Conservation (phyloP, 2,113 vertebrate genomes). For the Pterocles orientalis region DNA sequence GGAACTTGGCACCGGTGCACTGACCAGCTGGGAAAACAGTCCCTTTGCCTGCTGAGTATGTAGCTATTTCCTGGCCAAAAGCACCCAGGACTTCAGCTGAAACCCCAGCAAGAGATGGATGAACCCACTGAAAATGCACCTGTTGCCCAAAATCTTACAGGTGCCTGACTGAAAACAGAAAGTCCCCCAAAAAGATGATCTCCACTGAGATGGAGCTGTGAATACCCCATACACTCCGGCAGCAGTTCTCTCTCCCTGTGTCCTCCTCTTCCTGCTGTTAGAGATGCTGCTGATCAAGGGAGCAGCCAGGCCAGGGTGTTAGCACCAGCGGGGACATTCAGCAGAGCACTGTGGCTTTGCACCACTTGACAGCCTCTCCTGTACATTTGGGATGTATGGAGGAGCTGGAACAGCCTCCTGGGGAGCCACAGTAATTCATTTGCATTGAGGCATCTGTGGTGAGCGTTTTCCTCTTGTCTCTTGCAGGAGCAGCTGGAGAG, state of each 20-base stretch:
- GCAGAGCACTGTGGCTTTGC: not conserved
- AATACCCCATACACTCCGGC: not conserved
- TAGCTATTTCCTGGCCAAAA: not conserved
- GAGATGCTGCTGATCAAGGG: not conserved
- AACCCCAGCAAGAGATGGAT: not conserved
- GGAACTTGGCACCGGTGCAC: not conserved
- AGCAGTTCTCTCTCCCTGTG: not conserved
- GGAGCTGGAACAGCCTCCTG: not conserved
- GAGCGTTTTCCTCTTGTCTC: not conserved
- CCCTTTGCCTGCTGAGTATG: not conserved
- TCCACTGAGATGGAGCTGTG: not conserved
- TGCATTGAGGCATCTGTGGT: not conserved
- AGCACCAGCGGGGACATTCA: not conserved
- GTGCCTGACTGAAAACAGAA: not conserved
- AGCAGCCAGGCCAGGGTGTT: not conserved
- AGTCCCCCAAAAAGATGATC: not conserved
- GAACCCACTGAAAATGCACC: not conserved
- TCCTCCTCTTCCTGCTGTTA: not conserved
- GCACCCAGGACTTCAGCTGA: not conserved
- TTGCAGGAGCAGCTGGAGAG: constrained; percentile 8
- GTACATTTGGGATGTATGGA: not conserved
- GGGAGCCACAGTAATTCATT: not conserved
- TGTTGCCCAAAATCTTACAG: not conserved
- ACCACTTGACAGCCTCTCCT: not conserved
- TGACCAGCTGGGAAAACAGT: not conserved